phyloP scores from a whole-genome alignment of 1,140 invertebrate species.

The Drosophila leontia region DNA sequence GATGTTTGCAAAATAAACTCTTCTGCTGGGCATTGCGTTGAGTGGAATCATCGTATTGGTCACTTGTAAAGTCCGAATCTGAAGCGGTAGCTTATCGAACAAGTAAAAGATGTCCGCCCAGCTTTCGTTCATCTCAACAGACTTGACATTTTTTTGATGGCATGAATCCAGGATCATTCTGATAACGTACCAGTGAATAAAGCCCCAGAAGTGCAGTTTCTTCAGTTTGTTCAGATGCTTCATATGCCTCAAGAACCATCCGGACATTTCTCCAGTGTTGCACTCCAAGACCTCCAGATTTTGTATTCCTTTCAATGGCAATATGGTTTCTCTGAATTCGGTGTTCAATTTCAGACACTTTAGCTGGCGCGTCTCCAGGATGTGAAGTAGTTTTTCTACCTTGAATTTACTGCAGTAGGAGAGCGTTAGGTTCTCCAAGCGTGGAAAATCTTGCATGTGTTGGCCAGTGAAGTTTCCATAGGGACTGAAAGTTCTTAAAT shows the following conservation, averaged over 20 bases:
- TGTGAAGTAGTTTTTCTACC: conserved; percentile 14
- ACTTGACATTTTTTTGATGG: neutral
- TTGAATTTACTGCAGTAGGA: conserved; percentile 36
- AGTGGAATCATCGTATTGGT: neutral
- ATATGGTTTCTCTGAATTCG: neutral
- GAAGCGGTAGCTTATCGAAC: conserved; percentile 1
- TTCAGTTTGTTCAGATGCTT: conserved; percentile 11
- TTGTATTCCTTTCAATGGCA: conserved; percentile 35
- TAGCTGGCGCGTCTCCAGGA: conserved; percentile 33
- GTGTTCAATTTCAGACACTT: conserved; percentile 33
- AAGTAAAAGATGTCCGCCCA: neutral
- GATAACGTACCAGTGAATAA: neutral
- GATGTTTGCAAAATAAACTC: conserved; percentile 16
- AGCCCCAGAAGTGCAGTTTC: conserved; percentile 15
- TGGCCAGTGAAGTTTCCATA: conserved; percentile 52
- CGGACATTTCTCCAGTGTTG: conserved; percentile 16
- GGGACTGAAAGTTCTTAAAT: conserved; percentile 59
- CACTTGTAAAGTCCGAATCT: conserved; percentile 17
- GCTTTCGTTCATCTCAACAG: neutral
- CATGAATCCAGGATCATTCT: neutral
- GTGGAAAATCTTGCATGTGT: conserved; percentile 21
- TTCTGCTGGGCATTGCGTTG: neutral
- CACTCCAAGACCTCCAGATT: conserved; percentile 41
- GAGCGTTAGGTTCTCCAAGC: conserved; percentile 47
- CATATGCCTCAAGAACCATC: conserved; percentile 42